phyloP scores from a whole-genome alignment of 2,888 invertebrate genomes.

The Volucella inflata region DNA sequence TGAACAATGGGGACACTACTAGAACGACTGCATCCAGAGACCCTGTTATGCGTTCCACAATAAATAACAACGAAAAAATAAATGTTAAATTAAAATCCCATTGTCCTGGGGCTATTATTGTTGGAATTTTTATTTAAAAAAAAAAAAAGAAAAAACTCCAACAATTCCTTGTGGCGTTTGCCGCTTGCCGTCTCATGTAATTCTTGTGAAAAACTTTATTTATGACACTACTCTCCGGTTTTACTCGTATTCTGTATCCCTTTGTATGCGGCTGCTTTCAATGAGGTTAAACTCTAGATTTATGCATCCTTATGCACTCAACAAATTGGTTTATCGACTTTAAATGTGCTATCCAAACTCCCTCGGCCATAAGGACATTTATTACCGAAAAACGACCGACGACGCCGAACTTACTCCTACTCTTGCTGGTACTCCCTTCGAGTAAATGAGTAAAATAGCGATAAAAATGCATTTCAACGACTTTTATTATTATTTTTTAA shows the following conservation, averaged over 20 bases:
- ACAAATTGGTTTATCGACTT: constrained; percentile 72
- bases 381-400: constrained; percentile 21
- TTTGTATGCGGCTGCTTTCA: constrained; percentile 15
- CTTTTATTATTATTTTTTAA: constrained; percentile 54
- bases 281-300: constrained; percentile 65
- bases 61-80: constrained; percentile 49
- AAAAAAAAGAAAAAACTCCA: too few species aligned
- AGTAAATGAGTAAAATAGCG: constrained; percentile 49
- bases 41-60: constrained; percentile 10
- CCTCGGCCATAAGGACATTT: constrained; percentile 36
- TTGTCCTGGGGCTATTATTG: constrained; percentile 50
- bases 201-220: constrained; percentile 47
- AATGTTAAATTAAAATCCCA: constrained; percentile 53
- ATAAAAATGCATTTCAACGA: constrained; percentile 43
- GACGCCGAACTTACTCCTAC: neutral
- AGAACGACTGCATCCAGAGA: neutral
- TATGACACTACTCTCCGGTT: constrained; percentile 32
- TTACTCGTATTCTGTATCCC: neutral
- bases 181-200: constrained; percentile 9
- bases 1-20: constrained; percentile 9
- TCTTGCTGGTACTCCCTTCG: neutral
- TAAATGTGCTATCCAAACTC: constrained; percentile 11
- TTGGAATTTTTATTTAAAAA: neutral
- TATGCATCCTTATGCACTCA: constrained; percentile 67
- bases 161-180: constrained; percentile 10